Conservation (phyloP, 2,113 vertebrate species). For the Pagrus major region DNA sequence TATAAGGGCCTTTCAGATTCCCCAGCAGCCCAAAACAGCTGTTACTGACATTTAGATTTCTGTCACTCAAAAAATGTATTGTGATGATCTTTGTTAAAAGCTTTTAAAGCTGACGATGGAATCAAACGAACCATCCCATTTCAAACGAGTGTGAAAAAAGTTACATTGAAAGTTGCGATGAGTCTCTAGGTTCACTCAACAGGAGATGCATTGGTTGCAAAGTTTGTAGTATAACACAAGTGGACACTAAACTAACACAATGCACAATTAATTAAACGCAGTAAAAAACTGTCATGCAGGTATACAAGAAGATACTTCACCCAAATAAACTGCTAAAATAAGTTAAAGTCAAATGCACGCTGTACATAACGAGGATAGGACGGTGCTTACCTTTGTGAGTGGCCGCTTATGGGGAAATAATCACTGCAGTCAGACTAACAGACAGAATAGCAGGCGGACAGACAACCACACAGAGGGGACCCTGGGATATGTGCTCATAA, state of each 20-base stretch:
- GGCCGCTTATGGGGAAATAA: conserved; percentile 63
- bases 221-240: not conserved
- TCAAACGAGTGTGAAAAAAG: not conserved
- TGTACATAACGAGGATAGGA: not conserved
- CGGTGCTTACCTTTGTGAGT: conserved; percentile 69
- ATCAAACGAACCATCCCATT: not conserved
- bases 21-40: not conserved
- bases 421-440: conserved; percentile 54
- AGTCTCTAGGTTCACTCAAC: not conserved
- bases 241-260: not conserved
- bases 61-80: not conserved
- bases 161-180: not conserved
- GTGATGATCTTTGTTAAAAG: not conserved
- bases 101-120: not conserved
- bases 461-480: conserved; percentile 58
- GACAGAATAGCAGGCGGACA: conserved; percentile 54
- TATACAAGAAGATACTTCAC: not conserved
- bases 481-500: conserved; percentile 69
- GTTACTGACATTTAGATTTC: not conserved
- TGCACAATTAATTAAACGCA: not conserved
- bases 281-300: not conserved
- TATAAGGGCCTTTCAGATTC: not conserved
- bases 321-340: not conserved
- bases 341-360: not conserved
- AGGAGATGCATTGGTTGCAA: not conserved